A percentile compares a stretch with the other conserved stretches of the same genome.
These are phyloP conservation scores for Hylyphantes graminicola DNA, from an alignment of 1,140 invertebrate species.

Conservation along the genomic window DNA sequence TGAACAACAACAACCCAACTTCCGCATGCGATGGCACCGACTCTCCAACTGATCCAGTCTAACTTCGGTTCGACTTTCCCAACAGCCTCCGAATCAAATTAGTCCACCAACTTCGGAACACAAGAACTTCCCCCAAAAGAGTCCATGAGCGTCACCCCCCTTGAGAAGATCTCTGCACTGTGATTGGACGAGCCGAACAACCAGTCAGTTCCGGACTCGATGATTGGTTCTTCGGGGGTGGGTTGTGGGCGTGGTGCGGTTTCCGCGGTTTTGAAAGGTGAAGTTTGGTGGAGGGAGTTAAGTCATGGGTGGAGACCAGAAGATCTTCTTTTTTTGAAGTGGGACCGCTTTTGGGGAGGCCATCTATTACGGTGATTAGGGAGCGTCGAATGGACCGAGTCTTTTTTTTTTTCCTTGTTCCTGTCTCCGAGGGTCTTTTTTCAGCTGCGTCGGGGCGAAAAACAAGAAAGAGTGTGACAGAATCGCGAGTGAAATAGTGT, in stretches of 20 bases:
- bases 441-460: neutral
- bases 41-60: conserved; percentile 16
- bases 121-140: too few relatives aligned
- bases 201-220: neutral
- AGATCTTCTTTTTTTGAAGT: conserved; percentile 1
- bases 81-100: neutral
- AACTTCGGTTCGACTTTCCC: conserved; percentile 16
- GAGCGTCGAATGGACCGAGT: conserved; percentile 30
- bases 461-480: neutral
- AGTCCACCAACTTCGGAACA: too few relatives aligned
- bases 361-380: conserved; percentile 40
- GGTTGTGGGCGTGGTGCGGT: conserved; percentile 17
- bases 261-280: neutral
- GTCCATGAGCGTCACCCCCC: neutral
- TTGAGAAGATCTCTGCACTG: conserved; percentile 7
- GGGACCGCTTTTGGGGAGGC: conserved; percentile 9
- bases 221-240: conserved; percentile 1
- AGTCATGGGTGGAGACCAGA: conserved; percentile 12
- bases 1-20: neutral
- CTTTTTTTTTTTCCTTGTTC: neutral
- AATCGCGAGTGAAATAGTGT: too few relatives aligned
- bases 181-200: neutral
- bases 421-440: neutral
- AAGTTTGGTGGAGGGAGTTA: neutral
- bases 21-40: neutral